These are phyloP conservation scores for Archips xylosteana DNA, from an alignment of 2,888 invertebrate genomes.

Conservation along the genomic window DNA sequence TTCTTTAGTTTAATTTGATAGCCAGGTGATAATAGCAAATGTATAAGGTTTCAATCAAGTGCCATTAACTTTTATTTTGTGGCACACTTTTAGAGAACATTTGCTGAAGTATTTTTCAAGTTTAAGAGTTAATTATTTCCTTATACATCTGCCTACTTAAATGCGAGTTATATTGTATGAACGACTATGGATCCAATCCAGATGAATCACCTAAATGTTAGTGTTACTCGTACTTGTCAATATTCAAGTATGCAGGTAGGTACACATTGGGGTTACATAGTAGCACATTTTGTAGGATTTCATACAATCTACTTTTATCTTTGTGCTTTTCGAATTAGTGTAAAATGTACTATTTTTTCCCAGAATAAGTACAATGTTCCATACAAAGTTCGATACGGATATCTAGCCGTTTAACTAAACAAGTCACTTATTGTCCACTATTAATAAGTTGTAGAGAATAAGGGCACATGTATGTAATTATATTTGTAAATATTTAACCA, in stretches of 20 bases:
- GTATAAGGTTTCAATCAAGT: slow-evolving; percentile 48
- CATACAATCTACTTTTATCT: neutral
- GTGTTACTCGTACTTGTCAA: slow-evolving; percentile 8
- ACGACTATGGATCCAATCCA: neutral
- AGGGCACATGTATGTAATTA: slow-evolving; percentile 49
- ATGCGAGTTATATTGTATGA: slow-evolving; percentile 16
- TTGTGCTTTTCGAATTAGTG: neutral
- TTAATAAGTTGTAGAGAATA: slow-evolving; percentile 59
- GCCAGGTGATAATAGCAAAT: slow-evolving; percentile 49
- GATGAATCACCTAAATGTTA: neutral
- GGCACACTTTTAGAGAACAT: slow-evolving; percentile 18
- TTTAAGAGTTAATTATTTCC: slow-evolving; percentile 7
- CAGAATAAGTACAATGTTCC: slow-evolving; percentile 30
- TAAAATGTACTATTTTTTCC: slow-evolving; percentile 13
- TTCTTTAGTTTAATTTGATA: slow-evolving; percentile 41
- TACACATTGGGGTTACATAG: slow-evolving; percentile 1
- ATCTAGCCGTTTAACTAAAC: slow-evolving; percentile 59
- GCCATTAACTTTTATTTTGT: slow-evolving; percentile 49
- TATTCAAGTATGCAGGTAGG: neutral
- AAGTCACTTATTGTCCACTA: slow-evolving; percentile 71
- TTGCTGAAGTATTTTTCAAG: neutral
- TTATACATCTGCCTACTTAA: slow-evolving; percentile 4
- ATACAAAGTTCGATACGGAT: slow-evolving; percentile 7
- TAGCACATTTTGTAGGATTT: neutral
- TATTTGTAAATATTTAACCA: slow-evolving; percentile 67